Conservation (phyloP, 2,113 vertebrate genomes). For the Tenrec ecaudatus region DNA sequence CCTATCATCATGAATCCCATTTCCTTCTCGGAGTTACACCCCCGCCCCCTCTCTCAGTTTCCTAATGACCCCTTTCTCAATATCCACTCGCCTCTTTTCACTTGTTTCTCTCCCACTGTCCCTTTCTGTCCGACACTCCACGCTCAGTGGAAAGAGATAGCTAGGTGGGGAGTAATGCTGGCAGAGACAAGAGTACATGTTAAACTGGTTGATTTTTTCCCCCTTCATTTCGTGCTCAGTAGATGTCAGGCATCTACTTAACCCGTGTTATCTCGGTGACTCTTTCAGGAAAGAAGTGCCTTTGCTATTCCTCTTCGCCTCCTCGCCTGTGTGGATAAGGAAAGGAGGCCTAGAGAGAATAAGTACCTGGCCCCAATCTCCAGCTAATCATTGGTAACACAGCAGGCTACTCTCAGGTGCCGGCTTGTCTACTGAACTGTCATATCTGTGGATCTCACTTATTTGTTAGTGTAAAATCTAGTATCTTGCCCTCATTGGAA, state of each 20-base stretch:
- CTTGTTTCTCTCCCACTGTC: background rate
- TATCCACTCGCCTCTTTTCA: background rate
- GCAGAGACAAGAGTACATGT: slow-evolving; percentile 27
- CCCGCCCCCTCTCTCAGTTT: no score
- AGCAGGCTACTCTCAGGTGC: background rate
- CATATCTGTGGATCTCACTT: background rate
- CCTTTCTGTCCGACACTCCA: background rate
- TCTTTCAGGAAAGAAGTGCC: background rate
- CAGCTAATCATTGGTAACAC: slow-evolving; percentile 12
- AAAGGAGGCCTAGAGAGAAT: slow-evolving; percentile 31
- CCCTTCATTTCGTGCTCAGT: background rate
- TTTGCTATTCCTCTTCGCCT: background rate
- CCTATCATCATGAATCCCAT: background rate
- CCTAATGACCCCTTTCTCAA: background rate
- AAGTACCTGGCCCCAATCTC: background rate
- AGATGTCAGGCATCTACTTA: slow-evolving; percentile 44
- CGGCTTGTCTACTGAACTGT: slow-evolving; percentile 29
- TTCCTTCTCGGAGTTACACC: background rate
- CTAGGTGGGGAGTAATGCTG: background rate
- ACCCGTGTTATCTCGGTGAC: slow-evolving; percentile 4
- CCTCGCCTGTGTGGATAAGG: background rate
- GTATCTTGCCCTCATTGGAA: slow-evolving; percentile 3
- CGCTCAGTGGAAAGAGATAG: no score
- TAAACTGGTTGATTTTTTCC: slow-evolving; percentile 20
- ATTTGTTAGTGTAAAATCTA: slow-evolving; percentile 44